Conservation (phyloP, 2,888 invertebrate genomes). For the Pristionchus exspectatus region DNA sequence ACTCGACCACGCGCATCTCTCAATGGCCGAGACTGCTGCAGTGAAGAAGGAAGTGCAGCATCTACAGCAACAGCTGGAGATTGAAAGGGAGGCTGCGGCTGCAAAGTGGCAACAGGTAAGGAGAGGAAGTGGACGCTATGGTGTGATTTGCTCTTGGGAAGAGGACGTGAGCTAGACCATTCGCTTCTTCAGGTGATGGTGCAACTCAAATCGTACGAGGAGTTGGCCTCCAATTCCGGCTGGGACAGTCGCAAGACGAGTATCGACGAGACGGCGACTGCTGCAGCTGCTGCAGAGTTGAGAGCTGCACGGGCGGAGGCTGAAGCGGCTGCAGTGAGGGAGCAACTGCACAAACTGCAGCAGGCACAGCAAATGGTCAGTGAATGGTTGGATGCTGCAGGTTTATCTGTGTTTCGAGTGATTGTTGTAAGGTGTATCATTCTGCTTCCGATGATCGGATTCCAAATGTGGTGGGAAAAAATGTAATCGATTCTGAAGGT, state of each 20-base stretch:
- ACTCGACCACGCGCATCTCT: conserved; percentile 55
- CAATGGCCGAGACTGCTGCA: conserved; percentile 54
- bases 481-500: neutral
- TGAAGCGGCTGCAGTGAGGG: conserved; percentile 18
- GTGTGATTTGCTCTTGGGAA: neutral
- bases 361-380: conserved; percentile 11
- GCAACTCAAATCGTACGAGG: conserved; percentile 52
- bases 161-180: neutral
- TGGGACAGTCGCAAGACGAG: conserved; percentile 53
- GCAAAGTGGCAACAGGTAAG: conserved; percentile 60
- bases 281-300: conserved; percentile 15
- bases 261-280: conserved; percentile 32
- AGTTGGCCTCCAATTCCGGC: neutral
- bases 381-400: neutral
- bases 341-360: conserved; percentile 15
- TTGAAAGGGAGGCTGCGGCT: conserved; percentile 58
- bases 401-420: too few relatives aligned
- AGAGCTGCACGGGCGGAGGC: conserved; percentile 25
- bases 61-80: conserved; percentile 57
- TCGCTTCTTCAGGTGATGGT: conserved; percentile 16
- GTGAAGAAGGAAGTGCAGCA: conserved; percentile 53
- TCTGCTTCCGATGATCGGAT: too few relatives aligned
- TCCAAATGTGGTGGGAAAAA: neutral
- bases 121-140: neutral
- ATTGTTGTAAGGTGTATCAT: neutral